These are phyloP conservation scores for Phalera bucephala DNA, from an alignment of 2,888 invertebrate genomes.

Conservation along the genomic window DNA sequence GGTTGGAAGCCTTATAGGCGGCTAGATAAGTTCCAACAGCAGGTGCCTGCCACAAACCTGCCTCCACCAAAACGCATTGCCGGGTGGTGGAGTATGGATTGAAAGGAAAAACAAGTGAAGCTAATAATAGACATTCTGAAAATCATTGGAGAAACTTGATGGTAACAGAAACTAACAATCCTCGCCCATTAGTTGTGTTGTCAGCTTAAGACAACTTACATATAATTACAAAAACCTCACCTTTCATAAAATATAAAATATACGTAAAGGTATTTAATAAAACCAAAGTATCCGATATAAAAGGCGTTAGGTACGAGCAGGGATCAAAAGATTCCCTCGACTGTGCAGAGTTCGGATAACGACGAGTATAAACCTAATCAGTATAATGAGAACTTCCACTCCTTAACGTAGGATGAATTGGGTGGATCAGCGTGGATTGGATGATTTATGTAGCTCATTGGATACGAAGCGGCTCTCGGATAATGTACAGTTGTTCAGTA, in stretches of 20 bases:
- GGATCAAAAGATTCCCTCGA: slow-evolving; percentile 60
- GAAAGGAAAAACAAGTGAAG: no score
- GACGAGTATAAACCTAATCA: slow-evolving; percentile 41
- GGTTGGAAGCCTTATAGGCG: no score
- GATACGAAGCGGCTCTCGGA: slow-evolving; percentile 54
- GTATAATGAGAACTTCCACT: slow-evolving; percentile 23
- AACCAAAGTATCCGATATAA: slow-evolving; percentile 16
- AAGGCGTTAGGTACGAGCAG: slow-evolving; percentile 32
- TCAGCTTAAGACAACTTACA: no score
- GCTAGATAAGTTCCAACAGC: no score
- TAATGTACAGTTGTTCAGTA: slow-evolving; percentile 49
- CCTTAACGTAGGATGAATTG: slow-evolving; percentile 4
- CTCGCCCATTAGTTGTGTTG: no score
- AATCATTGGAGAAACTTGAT: no score
- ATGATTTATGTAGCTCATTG: slow-evolving; percentile 45
- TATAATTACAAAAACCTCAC: no score
- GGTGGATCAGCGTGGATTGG: slow-evolving; percentile 14
- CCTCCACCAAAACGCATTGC: no score
- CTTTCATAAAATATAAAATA: neutral
- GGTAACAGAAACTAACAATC: no score
- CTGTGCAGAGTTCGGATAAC: slow-evolving; percentile 53
- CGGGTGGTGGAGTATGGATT: no score
- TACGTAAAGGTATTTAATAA: slow-evolving; percentile 7
- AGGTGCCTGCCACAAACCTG: no score
- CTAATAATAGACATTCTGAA: no score